A percentile compares a stretch with the other conserved stretches of the same genome.
These are phyloP conservation scores for Proterorhinus semilunaris DNA, from an alignment of 2,113 vertebrate genomes.

Conservation along the genomic window DNA sequence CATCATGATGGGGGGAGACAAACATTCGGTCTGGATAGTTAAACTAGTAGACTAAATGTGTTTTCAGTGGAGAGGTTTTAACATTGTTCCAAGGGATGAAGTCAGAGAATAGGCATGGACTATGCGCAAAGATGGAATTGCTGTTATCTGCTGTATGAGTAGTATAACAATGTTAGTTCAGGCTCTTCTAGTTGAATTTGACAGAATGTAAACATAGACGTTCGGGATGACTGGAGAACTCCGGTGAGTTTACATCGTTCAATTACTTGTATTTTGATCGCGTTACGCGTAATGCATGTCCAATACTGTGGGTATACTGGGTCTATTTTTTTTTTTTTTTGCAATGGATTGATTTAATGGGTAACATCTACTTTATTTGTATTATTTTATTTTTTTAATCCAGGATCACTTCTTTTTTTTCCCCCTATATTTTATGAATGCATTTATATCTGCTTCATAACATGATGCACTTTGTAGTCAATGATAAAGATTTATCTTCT, in stretches of 20 bases:
- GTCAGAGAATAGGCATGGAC: conserved; percentile 29
- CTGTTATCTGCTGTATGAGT: neutral
- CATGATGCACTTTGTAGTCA: too few species aligned
- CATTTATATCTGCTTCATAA: too few species aligned
- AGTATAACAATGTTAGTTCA: neutral
- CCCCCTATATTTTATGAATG: too few species aligned
- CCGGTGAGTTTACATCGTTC: conserved; percentile 58
- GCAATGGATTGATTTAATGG: too few species aligned
- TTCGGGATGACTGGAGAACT: conserved; percentile 32
- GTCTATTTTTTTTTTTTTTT: too few species aligned
- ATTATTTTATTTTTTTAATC: too few species aligned
- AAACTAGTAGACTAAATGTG: conserved; percentile 66
- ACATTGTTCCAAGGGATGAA: conserved; percentile 65
- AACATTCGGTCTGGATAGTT: conserved; percentile 49
- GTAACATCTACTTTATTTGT: too few species aligned
- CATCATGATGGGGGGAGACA: conserved; percentile 16
- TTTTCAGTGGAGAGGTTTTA: conserved; percentile 67
- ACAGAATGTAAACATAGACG: conserved; percentile 22
- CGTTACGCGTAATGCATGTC: neutral
- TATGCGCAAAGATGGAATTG: conserved; percentile 36
- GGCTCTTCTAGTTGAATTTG: conserved; percentile 11
- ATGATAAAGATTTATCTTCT: conserved; percentile 32
- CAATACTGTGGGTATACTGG: too few species aligned
- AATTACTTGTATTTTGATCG: neutral
- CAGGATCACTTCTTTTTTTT: too few species aligned